Evolutionary conservation across 53 echinoderm and acorn worm genomes (phyloP).

Genomic region (Luidia sarsii): DNA sequence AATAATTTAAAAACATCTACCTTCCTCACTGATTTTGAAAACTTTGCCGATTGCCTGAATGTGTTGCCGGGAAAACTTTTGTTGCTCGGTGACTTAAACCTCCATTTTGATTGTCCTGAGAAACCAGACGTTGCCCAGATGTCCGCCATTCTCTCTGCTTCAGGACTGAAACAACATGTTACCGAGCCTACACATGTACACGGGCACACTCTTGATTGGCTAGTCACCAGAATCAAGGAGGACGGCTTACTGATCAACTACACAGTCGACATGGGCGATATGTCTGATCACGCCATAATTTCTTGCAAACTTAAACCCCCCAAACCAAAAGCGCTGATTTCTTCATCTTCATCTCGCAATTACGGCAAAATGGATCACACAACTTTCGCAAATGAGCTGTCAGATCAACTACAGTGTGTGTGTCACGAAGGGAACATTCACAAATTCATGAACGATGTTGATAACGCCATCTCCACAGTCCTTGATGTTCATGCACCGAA

Average conservation of each 20-base stretch:
- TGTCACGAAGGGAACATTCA: neutral
- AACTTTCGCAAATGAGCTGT: slow-evolving; percentile 1
- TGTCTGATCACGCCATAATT: slow-evolving; percentile 17
- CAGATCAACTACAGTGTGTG: neutral
- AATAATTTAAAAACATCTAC: slow-evolving; percentile 5
- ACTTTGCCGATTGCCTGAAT: neutral
- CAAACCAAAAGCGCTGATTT: neutral
- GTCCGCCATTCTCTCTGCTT: neutral
- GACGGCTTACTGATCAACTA: neutral
- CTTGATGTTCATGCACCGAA: slow-evolving; percentile 15
- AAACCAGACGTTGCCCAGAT: slow-evolving; percentile 5
- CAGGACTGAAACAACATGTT: neutral
- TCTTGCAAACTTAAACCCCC: neutral
- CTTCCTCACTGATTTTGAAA: slow-evolving; percentile 6
- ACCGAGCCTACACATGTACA: neutral
- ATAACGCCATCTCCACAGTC: slow-evolving; percentile 8
- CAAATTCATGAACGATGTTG: neutral
- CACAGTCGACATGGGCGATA: slow-evolving; percentile 9
- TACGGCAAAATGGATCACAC: neutral
- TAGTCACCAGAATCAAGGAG: slow-evolving; percentile 1
- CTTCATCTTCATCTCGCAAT: neutral
- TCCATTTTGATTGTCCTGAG: slow-evolving; percentile 9
- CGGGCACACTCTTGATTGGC: slow-evolving; percentile 2
- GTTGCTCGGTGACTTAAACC: slow-evolving; percentile 11
- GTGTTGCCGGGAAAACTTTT: neutral